Evolutionary conservation across 2,888 invertebrate genomes (phyloP), one percentile per base, ranked within the genome.

Genomic region (Caenorhabditis drosophilae): DNA sequence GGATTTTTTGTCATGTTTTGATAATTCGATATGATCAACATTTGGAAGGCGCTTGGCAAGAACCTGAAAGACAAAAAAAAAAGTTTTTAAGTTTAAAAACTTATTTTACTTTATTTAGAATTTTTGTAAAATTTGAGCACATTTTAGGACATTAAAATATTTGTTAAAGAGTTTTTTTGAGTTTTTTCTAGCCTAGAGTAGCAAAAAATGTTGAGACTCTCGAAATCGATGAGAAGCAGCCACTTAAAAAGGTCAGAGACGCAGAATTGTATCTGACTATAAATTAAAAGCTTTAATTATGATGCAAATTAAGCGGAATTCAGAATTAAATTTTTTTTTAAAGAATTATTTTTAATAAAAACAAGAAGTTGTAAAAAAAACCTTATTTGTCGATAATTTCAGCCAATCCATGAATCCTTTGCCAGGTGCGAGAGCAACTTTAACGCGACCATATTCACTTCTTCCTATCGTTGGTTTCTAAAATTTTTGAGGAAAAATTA

Each of bases 401-500:
- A 81, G 68, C 81, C 81, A 81, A 41, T 80, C 78, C 68, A 79
- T 70, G 11, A 80, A 64, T 15, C 76, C 76, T 60, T 75, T 80
- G n/a, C 81, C 81, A 12, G 71, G 72, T 23, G 72, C 73, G 40
- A 81, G 58, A 7, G 75, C 74, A 15, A 81, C 81, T 56, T 80
- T 82, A 16, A 73, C 71, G 18, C 78, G 67, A 4, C 78, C 76
- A 70, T 75, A 74, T 61, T 80, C 80, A 46, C 75, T 70, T 50
- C 76, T 53, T 26, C 76, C 76, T 4, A 67, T 64, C 7, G 70
- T 51, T 2, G 69, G 70, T 42, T 76, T 71, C 44, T 45, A 23
- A 27, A 45, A 45, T 45, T 15, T 7, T 42, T 9, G 3, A 16
- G 4, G n/a, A 20, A 25, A 42, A 4, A 20, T 18, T 40, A 16